Base-by-base conservation (phyloP, 2,888 invertebrate genomes). In the Hemaris fuciformis region DNA sequence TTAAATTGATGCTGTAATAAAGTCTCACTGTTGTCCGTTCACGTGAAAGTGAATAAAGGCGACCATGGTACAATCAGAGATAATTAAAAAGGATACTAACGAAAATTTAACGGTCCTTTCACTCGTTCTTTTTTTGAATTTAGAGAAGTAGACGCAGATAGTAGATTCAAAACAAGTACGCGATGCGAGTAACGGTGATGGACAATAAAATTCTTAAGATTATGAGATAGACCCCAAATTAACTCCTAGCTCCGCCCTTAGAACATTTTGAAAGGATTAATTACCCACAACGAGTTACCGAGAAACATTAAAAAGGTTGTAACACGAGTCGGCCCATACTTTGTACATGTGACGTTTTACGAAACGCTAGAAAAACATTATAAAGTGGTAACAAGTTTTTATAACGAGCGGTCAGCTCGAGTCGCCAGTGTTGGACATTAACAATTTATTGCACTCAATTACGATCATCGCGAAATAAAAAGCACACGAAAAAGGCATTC, bases 401-500 rank as follows among this genome's bases (percentile, higher is more conserved):
- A 81, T 83, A 83, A 83, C 84, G 81, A 85, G 84, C 80, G 77
- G 80, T 74, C 73, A 68, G 81, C 75, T 81, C 85, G 84, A 85
- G 83, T 79, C 81, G 71, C 18, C 27, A n/a, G 53, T 10, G 81
- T 80, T 80, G 71, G 85, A 83, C 86, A 85, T 82, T 83, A 85
- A 87, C 83, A 85, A 91, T 88, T 88, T 90, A 91, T 88, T 82
- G 81, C 84, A 86, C 83, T 81, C 90, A 89, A 89, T 90, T 90
- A 91, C 87, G 86, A 87, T 86, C 83, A 87, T 84, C 80, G 86
- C 84, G 83, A 88, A 91, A 70, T n/a, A 56, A 62, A 88, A 90
- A 91, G 87, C 71, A 81, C 75, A 75, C 73, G 77, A 67, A 70
- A 74, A 64, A 71, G 84, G 89, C 87, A 91, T 91, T 87, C 81